A percentile compares a stretch with the other conserved stretches of the same genome.
phyloP scores from a whole-genome alignment of 2,888 invertebrate genomes.

The Cataglyphis cursor region DNA sequence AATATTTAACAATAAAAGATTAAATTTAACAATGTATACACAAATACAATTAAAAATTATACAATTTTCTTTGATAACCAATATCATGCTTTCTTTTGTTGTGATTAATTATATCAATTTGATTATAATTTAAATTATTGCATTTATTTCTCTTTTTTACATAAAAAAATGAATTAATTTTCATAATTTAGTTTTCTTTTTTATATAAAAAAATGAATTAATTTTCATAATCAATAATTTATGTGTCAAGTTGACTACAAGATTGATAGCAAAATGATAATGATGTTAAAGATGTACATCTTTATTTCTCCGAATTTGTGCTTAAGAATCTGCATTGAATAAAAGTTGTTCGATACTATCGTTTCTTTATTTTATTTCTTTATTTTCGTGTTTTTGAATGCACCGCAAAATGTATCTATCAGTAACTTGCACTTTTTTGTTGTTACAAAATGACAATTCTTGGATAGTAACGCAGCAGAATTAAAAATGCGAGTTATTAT shows the following conservation, averaged over 20 bases:
- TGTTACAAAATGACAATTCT: not conserved
- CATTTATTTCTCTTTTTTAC: too few relatives aligned
- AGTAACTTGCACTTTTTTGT: not conserved
- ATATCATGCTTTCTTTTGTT: too few relatives aligned
- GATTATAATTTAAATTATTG: too few relatives aligned
- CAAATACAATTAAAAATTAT: not conserved
- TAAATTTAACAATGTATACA: not conserved
- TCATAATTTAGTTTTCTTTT: not conserved
- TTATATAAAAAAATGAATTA: not conserved
- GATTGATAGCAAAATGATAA: not conserved
- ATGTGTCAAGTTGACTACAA: not conserved
- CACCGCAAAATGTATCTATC: conserved; percentile 20
- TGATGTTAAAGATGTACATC: conserved; percentile 9
- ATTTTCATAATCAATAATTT: not conserved
- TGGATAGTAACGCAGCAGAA: not conserved
- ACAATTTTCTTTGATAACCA: too few relatives aligned
- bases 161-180: not conserved
- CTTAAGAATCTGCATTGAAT: conserved; percentile 49
- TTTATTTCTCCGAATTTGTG: conserved; percentile 51
- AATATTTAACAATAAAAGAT: not conserved
- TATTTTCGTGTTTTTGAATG: not conserved
- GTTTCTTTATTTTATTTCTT: conserved; percentile 4
- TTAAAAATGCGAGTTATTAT: not conserved
- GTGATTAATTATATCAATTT: too few relatives aligned
- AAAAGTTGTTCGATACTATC: conserved; percentile 40